Base-by-base conservation (phyloP, 2,113 vertebrate species). In the Rhinichthys klamathensis region DNA sequence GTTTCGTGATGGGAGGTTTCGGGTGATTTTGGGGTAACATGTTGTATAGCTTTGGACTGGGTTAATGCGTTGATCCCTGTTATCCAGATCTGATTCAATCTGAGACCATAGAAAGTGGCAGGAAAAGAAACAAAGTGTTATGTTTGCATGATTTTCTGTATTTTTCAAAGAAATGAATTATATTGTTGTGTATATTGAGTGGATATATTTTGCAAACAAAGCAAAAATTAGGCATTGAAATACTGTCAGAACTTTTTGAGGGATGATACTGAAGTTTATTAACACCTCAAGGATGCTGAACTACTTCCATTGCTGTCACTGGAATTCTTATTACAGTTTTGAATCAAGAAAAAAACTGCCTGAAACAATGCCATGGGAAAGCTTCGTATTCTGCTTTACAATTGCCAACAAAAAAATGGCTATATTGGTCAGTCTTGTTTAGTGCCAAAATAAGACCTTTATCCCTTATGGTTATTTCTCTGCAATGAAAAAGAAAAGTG, bases 101-200 rank as follows among this genome's bases (percentile, higher is more conserved):
- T 92, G 91, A 92, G 89, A 92, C 69, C 84, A 89, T 88, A 91
- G 89, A 89, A 94, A 89, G 91, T 92, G 92, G 91, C 46, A 91
- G 90, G 90, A 91, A 93, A 82, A 90, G 84, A 92, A 88, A 81
- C 41, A 92, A 93, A 90, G 88, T 93, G 92, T 94, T 94, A 93
- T 94, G 93, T 95, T 95, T 95, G 95, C 94, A 95, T 95, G 95
- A 95, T 88, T 94, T 93, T 90, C 90, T 95, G 93, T 95, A 94
- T 93, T 94, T 95, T 93, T 92, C 83, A 92, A 93, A 11, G 85
- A 94, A 90, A 92, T 89, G 85, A 94, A 92, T 92, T 93, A 90
- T 95, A 93, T 94, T 89, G 91, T 94, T 94, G 91, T 95, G 94
- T 94, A 92, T 90, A 92, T 91, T 93, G 91, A 94, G 92, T 94